Conservation (phyloP, 23 tunicate species). For the Halocynthia aurantium region DNA sequence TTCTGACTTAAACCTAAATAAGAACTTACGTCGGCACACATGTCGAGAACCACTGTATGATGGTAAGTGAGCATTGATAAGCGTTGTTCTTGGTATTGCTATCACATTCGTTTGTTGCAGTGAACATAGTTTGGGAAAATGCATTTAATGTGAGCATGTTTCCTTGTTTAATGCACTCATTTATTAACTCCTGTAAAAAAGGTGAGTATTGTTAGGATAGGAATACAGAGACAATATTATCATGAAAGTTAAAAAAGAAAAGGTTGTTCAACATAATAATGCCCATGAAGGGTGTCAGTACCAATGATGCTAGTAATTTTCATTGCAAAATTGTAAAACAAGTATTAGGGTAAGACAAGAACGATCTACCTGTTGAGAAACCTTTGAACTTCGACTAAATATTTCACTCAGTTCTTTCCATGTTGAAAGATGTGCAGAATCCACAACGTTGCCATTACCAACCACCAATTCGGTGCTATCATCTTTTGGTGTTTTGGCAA, state of each 20-base stretch:
- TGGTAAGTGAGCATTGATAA: no score
- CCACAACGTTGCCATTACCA: neutral
- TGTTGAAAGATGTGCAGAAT: slow-evolving; percentile 1
- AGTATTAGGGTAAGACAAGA: neutral
- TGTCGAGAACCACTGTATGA: no score
- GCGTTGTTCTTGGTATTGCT: no score
- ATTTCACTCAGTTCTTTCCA: slow-evolving; percentile 35
- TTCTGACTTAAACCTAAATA: neutral
- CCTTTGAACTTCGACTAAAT: slow-evolving; percentile 24
- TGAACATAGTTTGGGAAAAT: no score
- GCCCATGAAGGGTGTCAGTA: neutral
- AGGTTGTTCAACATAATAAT: no score
- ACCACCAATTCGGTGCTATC: slow-evolving; percentile 1
- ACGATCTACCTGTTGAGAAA: slow-evolving; percentile 22
- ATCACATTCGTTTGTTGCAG: no score
- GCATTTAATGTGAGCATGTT: slow-evolving; percentile 12
- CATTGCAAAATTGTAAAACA: neutral
- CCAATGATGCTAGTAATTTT: neutral
- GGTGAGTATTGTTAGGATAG: no score
- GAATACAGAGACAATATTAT: no score
- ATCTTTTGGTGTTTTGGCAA: no score
- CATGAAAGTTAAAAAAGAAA: no score
- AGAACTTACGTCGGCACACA: no score
- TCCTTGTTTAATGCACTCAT: neutral
- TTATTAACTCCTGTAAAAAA: neutral